phyloP scores from a whole-genome alignment of 1,140 invertebrate species.

The Drosophila kanapiae region DNA sequence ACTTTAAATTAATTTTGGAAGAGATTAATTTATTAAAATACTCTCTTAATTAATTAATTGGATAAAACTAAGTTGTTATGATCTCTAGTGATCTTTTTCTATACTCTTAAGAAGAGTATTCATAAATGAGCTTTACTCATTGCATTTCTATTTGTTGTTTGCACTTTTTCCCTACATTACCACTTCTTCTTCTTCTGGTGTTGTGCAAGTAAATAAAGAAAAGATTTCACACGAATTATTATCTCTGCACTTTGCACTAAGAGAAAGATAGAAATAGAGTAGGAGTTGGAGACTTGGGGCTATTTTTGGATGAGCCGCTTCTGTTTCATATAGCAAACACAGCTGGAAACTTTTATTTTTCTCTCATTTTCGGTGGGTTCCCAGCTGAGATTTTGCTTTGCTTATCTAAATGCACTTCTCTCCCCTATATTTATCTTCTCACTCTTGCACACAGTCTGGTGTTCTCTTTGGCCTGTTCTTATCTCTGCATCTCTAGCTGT shows the following conservation, averaged over 20 bases:
- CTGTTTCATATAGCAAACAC: constrained; percentile 53
- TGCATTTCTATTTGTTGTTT: background rate
- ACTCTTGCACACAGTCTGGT: background rate
- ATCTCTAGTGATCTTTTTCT: background rate
- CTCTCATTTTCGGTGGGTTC: constrained; percentile 17
- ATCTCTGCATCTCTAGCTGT: constrained; percentile 22
- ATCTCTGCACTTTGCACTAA: constrained; percentile 43
- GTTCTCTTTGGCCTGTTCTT: constrained; percentile 25
- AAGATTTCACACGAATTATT: constrained; percentile 72
- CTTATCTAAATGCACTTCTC: constrained; percentile 71
- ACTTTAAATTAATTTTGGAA: background rate
- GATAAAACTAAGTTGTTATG: background rate
- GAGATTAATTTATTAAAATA: background rate
- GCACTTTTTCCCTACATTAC: constrained; percentile 16
- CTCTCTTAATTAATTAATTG: too few relatives aligned
- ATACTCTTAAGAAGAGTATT: background rate
- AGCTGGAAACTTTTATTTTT: constrained; percentile 48
- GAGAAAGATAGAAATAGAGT: background rate
- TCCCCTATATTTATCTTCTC: constrained; percentile 2
- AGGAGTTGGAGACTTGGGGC: constrained; percentile 3
- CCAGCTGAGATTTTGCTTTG: constrained; percentile 56
- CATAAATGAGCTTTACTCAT: background rate
- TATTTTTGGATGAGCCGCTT: constrained; percentile 59
- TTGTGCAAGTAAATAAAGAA: constrained; percentile 71
- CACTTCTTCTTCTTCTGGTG: constrained; percentile 19